Conservation (phyloP, 2,888 invertebrate genomes). For the Pristionchus entomophagus region DNA sequence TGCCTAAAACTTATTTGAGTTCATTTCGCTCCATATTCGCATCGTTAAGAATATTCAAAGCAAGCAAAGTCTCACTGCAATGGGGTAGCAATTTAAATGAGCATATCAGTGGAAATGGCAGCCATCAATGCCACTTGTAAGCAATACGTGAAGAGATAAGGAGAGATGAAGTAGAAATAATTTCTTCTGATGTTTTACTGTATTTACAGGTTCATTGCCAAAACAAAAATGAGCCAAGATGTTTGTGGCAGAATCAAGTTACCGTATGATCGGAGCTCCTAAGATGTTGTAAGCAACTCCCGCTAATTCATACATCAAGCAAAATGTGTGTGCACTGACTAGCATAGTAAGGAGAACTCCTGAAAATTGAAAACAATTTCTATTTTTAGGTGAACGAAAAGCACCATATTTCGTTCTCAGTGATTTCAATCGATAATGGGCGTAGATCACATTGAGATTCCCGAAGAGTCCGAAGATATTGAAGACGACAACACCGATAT, state of each 20-base stretch:
- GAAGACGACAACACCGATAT: slow-evolving; percentile 21
- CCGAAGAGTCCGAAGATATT: slow-evolving; percentile 27
- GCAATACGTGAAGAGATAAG: slow-evolving; percentile 31
- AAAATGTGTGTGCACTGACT: background rate
- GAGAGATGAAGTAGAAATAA: slow-evolving; percentile 15
- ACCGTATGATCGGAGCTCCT: background rate
- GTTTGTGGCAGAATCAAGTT: background rate
- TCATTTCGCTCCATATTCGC: no score
- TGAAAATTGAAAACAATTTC: background rate
- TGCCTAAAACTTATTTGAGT: background rate
- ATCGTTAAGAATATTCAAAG: background rate
- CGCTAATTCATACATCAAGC: background rate
- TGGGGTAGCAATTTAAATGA: slow-evolving; percentile 18
- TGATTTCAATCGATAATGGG: slow-evolving; percentile 25
- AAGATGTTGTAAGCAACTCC: background rate
- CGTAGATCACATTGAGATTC: slow-evolving; percentile 40
- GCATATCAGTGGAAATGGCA: slow-evolving; percentile 21
- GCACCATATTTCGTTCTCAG: slow-evolving; percentile 38
- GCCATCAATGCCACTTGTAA: slow-evolving; percentile 26
- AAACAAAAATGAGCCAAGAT: background rate
- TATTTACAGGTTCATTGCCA: no score
- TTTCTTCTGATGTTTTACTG: background rate
- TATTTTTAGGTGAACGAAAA: background rate
- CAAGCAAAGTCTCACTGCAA: background rate
- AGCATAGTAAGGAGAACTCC: slow-evolving; percentile 18